Base-by-base conservation (phyloP, 2,888 invertebrate species). In the Archips crataeganus region DNA sequence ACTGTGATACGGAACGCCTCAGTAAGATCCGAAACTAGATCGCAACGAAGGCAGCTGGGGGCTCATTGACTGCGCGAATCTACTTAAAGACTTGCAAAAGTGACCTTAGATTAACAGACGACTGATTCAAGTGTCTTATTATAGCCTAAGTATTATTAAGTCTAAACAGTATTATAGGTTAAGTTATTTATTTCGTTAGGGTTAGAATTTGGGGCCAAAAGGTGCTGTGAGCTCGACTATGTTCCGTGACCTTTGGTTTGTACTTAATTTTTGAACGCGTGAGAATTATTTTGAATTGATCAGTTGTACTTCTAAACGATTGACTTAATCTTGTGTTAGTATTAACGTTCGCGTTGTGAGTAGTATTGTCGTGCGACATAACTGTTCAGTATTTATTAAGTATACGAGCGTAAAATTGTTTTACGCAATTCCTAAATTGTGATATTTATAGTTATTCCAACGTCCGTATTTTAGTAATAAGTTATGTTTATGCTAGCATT, bases 351-450 rank as follows among this genome's bases (percentile, higher is more conserved):
- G 69, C 66, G 66, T 75, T 76, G 70, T 78, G 77, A 67, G 66
- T 76, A 77, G 68, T 75, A 71, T 73, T 75, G 71, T 61, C 66
- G 75, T 75, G 36, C 64, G 84, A 84, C 86, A 86, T 86, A 84
- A 77, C 83, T 80, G 75, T 81, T 83, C 88, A 89, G 88, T 91
- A 90, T 90, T 87, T 80, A 15, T 74, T 77, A 78, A 80, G 78
- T 78, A 75, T 81, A 79, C 32, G 73, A 72, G 88, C 91, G 91
- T 86, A 81, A 82, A 79, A 77, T 9, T 61, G 66, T 80, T 80
- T 82, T 86, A 79, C 92, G 93, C 88, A 83, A 92, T 93, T 94
- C 94, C 94, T 93, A 91, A 89, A 89, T 90, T 94, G 93, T 94
- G 93, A 94, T 94, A 93, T 74, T 69, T 65, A 54, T 87, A 88